Base-by-base conservation (phyloP, 92 coral and sea anemone genomes). In the Siderastrea siderea region DNA sequence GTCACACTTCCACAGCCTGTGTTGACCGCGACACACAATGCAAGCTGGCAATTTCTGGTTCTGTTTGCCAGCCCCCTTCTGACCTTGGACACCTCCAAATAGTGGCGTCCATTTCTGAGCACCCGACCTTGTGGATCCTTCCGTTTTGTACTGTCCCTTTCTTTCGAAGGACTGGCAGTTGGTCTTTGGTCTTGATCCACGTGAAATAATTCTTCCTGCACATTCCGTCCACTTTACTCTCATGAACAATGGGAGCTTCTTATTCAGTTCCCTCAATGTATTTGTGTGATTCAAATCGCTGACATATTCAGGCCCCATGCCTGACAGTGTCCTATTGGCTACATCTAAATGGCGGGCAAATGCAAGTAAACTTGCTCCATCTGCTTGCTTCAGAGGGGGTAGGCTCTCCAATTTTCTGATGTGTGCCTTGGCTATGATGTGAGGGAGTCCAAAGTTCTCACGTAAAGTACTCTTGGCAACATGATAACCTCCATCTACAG, bases 211-310 rank as follows among this genome's bases (percentile, higher is more conserved):
- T 14, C 59, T 88, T 15, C 95, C 97, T 19, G 95, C 93, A 8
- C 88, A 71, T 65, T 94, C 93, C 1, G 93, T 94, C 95, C 97
- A 92, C 86, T 90, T 85, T 3, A 78, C 84, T 84, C 92, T 89
- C 77, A 94, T 51, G 14, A 89, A 94, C 83, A 89, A 45, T 38
- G 93, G 93, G 6, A 87, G 81, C 74, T 95, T 90, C 86, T 73
- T 79, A 44, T 81, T 82, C 4, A 95, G 85, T 53, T 83, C 84
- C 16, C 87, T 74, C 54, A 92, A 74, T 1, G 93, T 92, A 67
- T 90, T 90, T 78, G 82, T 80, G 67, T 92, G 97, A 61, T 84
- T 82, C 78, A 94, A 55, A 44, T 94, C 92, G 38, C 82, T 72
- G 13, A 59, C 86, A 74, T 92, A 94, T 49, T 92, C 90, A 14